Conservation (phyloP, 2,113 vertebrate species). For the Thamnophis sirtalis region DNA sequence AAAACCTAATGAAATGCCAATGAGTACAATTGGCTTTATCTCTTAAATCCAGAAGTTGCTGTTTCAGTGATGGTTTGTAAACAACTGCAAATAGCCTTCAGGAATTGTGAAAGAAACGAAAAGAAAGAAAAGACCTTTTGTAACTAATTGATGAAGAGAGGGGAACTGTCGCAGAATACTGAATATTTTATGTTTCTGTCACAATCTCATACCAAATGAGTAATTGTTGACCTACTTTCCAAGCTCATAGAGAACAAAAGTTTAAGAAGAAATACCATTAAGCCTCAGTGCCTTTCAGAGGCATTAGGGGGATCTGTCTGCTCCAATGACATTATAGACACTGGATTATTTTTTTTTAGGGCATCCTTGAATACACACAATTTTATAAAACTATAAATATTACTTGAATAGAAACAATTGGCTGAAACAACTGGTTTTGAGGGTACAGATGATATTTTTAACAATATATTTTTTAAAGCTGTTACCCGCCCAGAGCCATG, state of each 20-base stretch:
- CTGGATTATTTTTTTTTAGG: background rate
- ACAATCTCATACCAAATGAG: slow-evolving; percentile 10
- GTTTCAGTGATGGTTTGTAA: background rate
- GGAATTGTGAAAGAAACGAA: background rate
- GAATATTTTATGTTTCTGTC: slow-evolving; percentile 43
- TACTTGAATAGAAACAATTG: background rate
- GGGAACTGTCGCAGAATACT: slow-evolving; percentile 18
- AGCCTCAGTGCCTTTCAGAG: background rate
- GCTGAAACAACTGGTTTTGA: background rate
- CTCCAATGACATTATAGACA: background rate
- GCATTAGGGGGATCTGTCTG: slow-evolving; percentile 5
- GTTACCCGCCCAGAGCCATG: background rate
- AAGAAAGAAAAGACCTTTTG: background rate
- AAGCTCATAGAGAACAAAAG: background rate
- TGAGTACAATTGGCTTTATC: background rate
- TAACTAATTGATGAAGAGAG: background rate
- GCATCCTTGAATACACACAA: background rate
- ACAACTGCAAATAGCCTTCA: background rate
- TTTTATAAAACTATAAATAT: background rate
- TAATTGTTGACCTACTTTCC: slow-evolving; percentile 42
- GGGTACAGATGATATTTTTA: background rate
- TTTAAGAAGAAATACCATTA: slow-evolving; percentile 29
- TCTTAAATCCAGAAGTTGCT: background rate
- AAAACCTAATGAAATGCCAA: background rate
- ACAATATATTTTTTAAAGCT: background rate